These are phyloP conservation scores for Drosophila putrida DNA, from an alignment of 2,888 invertebrate genomes.

Conservation along the genomic window DNA sequence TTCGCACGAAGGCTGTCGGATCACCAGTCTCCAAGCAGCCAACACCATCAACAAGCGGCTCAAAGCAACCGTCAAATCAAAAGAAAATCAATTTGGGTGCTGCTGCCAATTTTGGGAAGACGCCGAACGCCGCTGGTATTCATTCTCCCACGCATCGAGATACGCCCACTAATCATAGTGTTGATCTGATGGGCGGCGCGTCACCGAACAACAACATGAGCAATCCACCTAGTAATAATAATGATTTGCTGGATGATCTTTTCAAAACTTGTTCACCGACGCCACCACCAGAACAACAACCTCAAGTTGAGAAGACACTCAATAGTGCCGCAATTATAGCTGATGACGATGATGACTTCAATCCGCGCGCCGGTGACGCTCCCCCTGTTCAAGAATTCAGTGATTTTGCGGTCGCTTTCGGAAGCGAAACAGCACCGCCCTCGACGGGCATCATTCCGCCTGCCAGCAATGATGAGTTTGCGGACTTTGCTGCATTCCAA, in stretches of 20 bases:
- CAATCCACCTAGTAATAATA: conserved; percentile 76
- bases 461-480: conserved; percentile 89
- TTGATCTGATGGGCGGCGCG: conserved; percentile 77
- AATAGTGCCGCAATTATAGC: conserved; percentile 87
- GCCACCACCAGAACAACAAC: conserved; percentile 55
- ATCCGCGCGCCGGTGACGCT: conserved; percentile 85
- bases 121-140: conserved; percentile 81
- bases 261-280: conserved; percentile 86
- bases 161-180: conserved; percentile 75
- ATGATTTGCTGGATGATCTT: conserved; percentile 87
- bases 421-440: conserved; percentile 65
- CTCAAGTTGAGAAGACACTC: conserved; percentile 60
- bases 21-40: conserved; percentile 79
- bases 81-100: conserved; percentile 89
- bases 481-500: conserved; percentile 92
- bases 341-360: conserved; percentile 85
- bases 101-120: conserved; percentile 89
- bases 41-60: conserved; percentile 41
- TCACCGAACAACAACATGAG: conserved; percentile 53
- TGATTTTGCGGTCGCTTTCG: conserved; percentile 91
- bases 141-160: conserved; percentile 85
- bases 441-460: conserved; percentile 60
- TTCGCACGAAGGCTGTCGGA: conserved; percentile 75
- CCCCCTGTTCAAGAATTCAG: conserved; percentile 88
- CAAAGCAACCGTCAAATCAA: conserved; percentile 76